Evolutionary conservation across 2,888 invertebrate genomes (phyloP), one percentile per base, ranked within the genome.

Genomic region (Agriopis aurantiaria): DNA sequence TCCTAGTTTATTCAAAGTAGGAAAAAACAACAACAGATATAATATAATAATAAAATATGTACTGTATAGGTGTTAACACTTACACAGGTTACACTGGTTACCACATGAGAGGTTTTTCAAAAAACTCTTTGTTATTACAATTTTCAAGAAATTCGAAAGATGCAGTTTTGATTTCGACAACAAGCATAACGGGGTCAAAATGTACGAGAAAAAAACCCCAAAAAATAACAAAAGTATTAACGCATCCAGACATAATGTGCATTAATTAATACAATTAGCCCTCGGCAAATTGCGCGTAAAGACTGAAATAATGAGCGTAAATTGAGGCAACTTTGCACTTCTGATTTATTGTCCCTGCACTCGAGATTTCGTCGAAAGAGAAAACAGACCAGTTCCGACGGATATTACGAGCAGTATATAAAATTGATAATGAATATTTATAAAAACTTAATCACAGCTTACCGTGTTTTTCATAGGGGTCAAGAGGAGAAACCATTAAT

Each of bases 241-340:
- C 88, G 89, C 88, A 91, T 91, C 89, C 87, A 86, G 88, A 88
- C 79, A 87, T 91, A 93, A 93, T 92, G 91, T 86, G 79, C 89
- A 90, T 88, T 93, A 92, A 94, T 93, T 93, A 93, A 92, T 92
- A 93, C 93, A 94, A 94, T 94, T 93, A 93, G 91, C 87, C 85
- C 84, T 83, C 89, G 89, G 93, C 91, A 92, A 94, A 94, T 93
- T 93, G 89, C 90, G 88, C 90, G 88, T 91, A 90, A 87, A 89
- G 86, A 90, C 89, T 89, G 87, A 90, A 90, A 92, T 94, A 94
- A 94, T 93, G 92, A 93, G 91, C 88, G 89, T 88, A 90, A 93
- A 93, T 93, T 90, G 92, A 92, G 90, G 88, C 90, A 88, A 90
- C 93, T 94, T 93, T 93, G 91, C 93, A 93, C 93, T 91, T 91